Evolutionary conservation across 2,797 vertebrate genomes (phyloP).

Genomic region (Catamblyrhynchus diadema): DNA sequence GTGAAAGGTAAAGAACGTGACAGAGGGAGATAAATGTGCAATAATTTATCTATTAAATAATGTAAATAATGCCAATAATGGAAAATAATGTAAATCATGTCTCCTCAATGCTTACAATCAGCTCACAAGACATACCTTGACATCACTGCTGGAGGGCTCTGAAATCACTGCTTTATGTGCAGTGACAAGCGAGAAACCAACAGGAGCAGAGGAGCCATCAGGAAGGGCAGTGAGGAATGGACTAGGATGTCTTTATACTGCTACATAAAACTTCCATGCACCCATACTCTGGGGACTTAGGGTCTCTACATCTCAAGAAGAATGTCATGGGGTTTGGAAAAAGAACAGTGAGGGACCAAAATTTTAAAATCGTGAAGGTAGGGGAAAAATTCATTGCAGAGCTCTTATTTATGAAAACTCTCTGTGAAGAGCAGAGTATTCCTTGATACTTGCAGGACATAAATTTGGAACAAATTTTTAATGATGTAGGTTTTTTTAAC

Average conservation of each 20-base stretch:
- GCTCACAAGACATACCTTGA: background rate
- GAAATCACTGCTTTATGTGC: background rate
- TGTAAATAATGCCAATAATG: background rate
- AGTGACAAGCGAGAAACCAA: background rate
- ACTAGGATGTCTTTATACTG: background rate
- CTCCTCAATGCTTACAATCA: background rate
- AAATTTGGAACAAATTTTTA: background rate
- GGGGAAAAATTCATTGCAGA: background rate
- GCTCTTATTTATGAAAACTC: background rate
- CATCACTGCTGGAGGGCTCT: background rate
- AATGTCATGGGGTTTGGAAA: background rate
- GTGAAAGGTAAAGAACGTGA: background rate
- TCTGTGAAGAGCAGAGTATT: background rate
- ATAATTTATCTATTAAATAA: background rate
- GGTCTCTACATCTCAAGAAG: background rate
- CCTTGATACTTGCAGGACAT: background rate
- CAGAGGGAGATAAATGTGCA: background rate
- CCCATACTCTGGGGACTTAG: background rate
- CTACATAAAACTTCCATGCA: background rate
- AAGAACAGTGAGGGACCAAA: background rate
- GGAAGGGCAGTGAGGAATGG: background rate
- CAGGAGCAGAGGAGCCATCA: background rate
- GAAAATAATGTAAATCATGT: background rate
- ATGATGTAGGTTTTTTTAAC: fast-evolving
- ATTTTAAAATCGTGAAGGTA: background rate